Evolutionary conservation across 2,113 vertebrate species (phyloP), one percentile per base, ranked within the genome.

Genomic region (Cyphomyrus plagiostoma): DNA sequence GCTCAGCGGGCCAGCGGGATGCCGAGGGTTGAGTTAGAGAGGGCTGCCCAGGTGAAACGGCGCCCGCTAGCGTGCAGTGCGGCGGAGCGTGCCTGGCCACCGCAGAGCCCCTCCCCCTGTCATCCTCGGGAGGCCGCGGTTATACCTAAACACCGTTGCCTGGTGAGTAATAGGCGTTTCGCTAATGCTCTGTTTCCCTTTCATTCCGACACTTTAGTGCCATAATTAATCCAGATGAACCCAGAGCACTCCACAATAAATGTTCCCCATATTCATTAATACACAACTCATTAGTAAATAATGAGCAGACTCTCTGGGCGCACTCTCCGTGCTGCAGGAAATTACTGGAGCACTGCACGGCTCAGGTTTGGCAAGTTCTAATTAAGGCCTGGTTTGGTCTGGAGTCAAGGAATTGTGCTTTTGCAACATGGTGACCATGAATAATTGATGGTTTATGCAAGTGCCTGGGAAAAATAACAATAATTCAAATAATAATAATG

Each of bases 231-330:
- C 94, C 94, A 94, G 92, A 93, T 94, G 93, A 95, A 95, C 93
- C 94, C 94, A 94, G 94, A 94, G 94, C 94, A 94, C 94, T 94
- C 91, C 93, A 95, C 95, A 96, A 95, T 95, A 95, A 96, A 95
- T 95, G 95, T 95, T 95, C 95, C 96, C 94, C 94, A 94, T 95
- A 95, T 95, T 96, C 95, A 96, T 95, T 96, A 95, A 95, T 95
- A 95, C 95, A 95, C 95, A 95, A 95, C 93, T 96, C 96, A 96
- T 96, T 96, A 95, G 95, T 91, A 88, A 93, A 92, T 95, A 96
- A 95, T 95, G 94, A 95, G 95, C 92, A 93, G 90, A 92, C 92
- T 93, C 91, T 88, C 91, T 93, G 91, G 89, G 92, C 90, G 82
- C 49, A 42, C 92, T 91, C 92, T 93, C 93, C 92, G 90, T 30